Evolutionary conservation across 2,888 invertebrate genomes (phyloP).

Genomic region (Cheilosia variabilis): DNA sequence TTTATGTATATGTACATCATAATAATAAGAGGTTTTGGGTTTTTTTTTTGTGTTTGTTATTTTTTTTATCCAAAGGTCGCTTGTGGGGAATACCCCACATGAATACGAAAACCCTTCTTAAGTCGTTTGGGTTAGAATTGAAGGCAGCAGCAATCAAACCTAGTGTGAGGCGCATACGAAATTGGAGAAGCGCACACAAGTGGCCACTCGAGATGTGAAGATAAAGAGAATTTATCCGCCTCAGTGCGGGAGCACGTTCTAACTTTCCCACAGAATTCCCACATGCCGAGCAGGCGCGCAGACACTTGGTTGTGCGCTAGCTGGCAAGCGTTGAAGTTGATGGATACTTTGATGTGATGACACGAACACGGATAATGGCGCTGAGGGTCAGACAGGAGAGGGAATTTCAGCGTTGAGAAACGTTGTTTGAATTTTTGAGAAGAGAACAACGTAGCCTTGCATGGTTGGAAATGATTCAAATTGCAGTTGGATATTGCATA

Average conservation of each 20-base stretch:
- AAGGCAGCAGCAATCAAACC: conserved; percentile 49
- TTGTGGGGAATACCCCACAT: conserved; percentile 52
- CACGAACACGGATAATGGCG: conserved; percentile 68
- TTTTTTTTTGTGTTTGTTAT: conserved; percentile 10
- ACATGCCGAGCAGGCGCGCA: conserved; percentile 59
- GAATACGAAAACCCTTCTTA: conserved; percentile 57
- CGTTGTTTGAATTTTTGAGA: conserved; percentile 47
- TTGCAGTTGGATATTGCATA: not conserved
- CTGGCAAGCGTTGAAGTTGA: conserved; percentile 58
- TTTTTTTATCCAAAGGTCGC: conserved; percentile 52
- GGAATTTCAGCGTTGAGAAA: conserved; percentile 25
- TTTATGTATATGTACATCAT: conserved; percentile 31
- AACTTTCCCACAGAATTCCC: conserved; percentile 68
- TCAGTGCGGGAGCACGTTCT: conserved; percentile 63
- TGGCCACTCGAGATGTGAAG: conserved; percentile 43
- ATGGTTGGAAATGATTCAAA: not conserved
- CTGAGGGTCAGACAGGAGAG: conserved; percentile 47
- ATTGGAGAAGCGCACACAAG: conserved; percentile 47
- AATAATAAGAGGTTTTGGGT: conserved; percentile 37
- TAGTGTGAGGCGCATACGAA: conserved; percentile 53
- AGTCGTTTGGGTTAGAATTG: conserved; percentile 37
- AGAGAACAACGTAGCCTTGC: not conserved
- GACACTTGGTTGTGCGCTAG: conserved; percentile 56
- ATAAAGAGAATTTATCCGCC: conserved; percentile 64
- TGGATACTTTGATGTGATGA: conserved; percentile 64